A percentile compares a stretch with the other conserved stretches of the same genome.
phyloP scores from a whole-genome alignment of 1,140 invertebrate species.

The Oryzaephilus surinamensis region DNA sequence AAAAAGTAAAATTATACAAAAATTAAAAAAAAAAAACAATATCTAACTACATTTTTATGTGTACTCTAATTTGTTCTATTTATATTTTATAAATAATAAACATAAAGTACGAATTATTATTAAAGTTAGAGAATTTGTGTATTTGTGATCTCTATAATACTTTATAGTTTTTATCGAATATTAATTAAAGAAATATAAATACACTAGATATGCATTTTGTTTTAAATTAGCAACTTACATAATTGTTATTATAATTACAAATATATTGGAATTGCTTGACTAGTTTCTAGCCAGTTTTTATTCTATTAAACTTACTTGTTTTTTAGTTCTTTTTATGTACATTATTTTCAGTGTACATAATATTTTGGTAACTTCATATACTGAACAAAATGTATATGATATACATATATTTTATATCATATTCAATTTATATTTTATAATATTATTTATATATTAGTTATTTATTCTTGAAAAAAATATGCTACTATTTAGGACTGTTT shows the following conservation, averaged over 20 bases:
- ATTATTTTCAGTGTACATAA: conserved; percentile 33
- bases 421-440: conserved; percentile 1
- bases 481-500: no score
- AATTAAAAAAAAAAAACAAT: conserved; percentile 33
- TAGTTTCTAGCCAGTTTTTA: conserved; percentile 32
- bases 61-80: conserved; percentile 29
- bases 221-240: conserved; percentile 22
- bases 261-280: conserved; percentile 27
- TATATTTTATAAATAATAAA: conserved; percentile 23
- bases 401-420: conserved; percentile 15
- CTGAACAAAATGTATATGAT: conserved; percentile 28
- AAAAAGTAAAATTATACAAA: conserved; percentile 31
- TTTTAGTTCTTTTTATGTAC: conserved; percentile 23
- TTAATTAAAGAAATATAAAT: conserved; percentile 29
- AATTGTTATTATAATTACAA: conserved; percentile 16
- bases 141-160: conserved; percentile 7
- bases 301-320: conserved; percentile 11
- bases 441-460: not conserved
- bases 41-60: conserved; percentile 25
- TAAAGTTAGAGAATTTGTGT: conserved; percentile 11
- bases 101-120: conserved; percentile 24
- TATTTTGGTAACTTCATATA: conserved; percentile 36
- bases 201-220: conserved; percentile 27
- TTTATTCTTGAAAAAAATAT: conserved; percentile 9
- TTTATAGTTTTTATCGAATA: conserved; percentile 14